Conservation (phyloP, 2,113 vertebrate species). For the Centrocercus urophasianus region DNA sequence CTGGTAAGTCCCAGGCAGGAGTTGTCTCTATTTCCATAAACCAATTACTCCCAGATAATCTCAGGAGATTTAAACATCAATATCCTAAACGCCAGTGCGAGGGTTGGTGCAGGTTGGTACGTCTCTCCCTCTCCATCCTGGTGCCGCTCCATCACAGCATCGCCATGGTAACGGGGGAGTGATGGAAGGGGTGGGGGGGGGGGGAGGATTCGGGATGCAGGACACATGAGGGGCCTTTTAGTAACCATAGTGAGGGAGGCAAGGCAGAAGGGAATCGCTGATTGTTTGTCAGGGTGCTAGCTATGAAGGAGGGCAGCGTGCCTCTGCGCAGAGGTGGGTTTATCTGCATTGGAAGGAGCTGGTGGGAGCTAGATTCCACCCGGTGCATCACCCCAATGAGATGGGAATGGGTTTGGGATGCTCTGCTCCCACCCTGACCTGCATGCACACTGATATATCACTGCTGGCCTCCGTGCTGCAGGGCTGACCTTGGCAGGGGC, state of each 20-base stretch:
- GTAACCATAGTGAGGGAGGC: constrained; percentile 58
- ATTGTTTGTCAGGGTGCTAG: constrained; percentile 20
- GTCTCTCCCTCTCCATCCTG: neutral
- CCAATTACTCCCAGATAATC: constrained; percentile 68
- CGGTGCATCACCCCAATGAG: neutral
- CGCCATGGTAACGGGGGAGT: constrained; percentile 56
- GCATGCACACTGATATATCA: fast-evolving
- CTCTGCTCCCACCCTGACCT: neutral
- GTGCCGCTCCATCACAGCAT: constrained; percentile 45
- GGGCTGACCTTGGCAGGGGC: constrained; percentile 4
- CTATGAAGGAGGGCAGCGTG: neutral
- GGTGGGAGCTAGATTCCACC: neutral
- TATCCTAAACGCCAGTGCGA: constrained; percentile 48
- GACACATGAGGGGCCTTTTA: constrained; percentile 44
- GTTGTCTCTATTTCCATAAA: constrained; percentile 75
- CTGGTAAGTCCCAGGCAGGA: neutral
- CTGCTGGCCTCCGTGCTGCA: fast-evolving
- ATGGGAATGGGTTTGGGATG: neutral
- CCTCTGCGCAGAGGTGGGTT: neutral
- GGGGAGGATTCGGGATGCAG: neutral
- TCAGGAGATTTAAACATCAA: constrained; percentile 52
- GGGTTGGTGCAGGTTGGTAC: neutral
- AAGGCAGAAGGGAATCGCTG: constrained; percentile 14
- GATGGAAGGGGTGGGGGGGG: neutral
- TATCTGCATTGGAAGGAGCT: neutral